A percentile compares a stretch with the other conserved stretches of the same genome.
phyloP scores from a whole-genome alignment of 2,113 vertebrate species.

The Nerophis lumbriciformis region DNA sequence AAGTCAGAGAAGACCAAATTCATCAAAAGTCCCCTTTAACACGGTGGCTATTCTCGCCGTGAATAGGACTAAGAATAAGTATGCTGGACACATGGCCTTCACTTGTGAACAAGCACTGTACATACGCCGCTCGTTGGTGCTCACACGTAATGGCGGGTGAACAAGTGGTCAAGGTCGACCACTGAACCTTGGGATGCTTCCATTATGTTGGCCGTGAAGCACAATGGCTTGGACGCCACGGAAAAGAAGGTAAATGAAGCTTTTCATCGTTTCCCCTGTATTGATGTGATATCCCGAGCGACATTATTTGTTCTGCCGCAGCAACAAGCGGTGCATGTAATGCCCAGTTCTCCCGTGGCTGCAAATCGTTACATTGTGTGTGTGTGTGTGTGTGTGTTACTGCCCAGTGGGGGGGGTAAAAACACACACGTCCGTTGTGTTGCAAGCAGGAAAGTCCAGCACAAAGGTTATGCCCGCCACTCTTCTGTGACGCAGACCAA shows the following conservation, averaged over 20 bases:
- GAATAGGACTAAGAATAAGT: no score
- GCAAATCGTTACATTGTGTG: conserved; percentile 44
- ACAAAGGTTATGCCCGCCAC: background rate
- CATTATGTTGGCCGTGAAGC: background rate
- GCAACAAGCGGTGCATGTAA: conserved; percentile 27
- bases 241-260: conserved; percentile 2
- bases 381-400: conserved; percentile 32
- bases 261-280: conserved; percentile 2
- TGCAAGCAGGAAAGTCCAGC: conserved; percentile 3
- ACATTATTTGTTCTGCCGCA: conserved; percentile 27
- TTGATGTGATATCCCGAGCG: conserved; percentile 9
- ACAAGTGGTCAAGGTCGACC: conserved; percentile 43
- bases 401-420: conserved; percentile 35
- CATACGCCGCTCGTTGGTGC: conserved; percentile 18
- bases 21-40: no score
- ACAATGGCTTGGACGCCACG: background rate
- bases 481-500: conserved; percentile 28
- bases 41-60: no score
- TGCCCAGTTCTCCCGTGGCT: conserved; percentile 38
- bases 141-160: conserved; percentile 26
- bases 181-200: no score
- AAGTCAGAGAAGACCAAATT: no score
- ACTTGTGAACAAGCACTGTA: background rate
- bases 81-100: no score
- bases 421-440: conserved; percentile 15